Evolutionary conservation across 2,797 vertebrate genomes (phyloP), one percentile per base, ranked within the genome.

Genomic region (Gastrophryne carolinensis): DNA sequence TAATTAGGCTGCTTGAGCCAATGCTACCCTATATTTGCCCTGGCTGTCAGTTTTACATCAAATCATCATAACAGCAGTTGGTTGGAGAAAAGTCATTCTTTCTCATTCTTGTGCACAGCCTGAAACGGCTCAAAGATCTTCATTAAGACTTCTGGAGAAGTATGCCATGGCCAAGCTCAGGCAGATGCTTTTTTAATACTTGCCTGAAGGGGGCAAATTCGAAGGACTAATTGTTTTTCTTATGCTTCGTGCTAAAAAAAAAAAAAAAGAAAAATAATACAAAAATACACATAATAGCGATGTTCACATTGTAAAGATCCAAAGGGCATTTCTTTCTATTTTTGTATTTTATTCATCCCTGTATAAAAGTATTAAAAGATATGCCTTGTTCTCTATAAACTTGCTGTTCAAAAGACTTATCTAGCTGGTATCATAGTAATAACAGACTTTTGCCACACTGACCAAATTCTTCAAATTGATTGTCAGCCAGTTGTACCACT

Each of bases 311-410:
- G 74, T 71, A 47, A 77, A 77, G 50, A 72, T 65, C 60, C 62
- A 78, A 78, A 78, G 75, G 75, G 75, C 75, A 78, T 78, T 72
- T 78, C 67, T 78, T 78, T 78, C 67, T 78, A 78, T 78, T 78
- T 78, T 78, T 78, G 75, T 78, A 78, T 71, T 64, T 44, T 72
- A 71, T 65, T 60, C 75, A 57, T 71, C 60, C 39, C 52, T 66
- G 67, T 66, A 71, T 49, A 71, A 72, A 72, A 47, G 60, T 67
- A 49, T 9, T 23, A 27, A 57, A 56, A 64, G 52, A 56, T 35
- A 47, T 52, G 26, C 67, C 60, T 60, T 21, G 39, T 26, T n/a
- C 47, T 53, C 39, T 30, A 4, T 30, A 30, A 10, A 24, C 15
- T 27, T 10, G 58, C 5, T 62, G 54, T 52, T 27, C 35, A 54